Base-by-base conservation (phyloP, 2,888 invertebrate species). In the Leptinotarsa tumamoca region DNA sequence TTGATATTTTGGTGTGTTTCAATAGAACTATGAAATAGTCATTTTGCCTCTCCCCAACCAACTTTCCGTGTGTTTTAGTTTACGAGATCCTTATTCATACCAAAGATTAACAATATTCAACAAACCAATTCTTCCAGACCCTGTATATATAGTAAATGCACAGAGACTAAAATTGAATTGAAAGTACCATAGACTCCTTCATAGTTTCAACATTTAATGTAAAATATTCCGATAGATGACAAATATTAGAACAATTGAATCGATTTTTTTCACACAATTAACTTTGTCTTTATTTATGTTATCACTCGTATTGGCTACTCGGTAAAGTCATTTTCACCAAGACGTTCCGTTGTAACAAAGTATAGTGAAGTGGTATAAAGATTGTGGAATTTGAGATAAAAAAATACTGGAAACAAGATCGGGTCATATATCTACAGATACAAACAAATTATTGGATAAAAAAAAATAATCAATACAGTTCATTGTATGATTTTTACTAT, bases 161-260 rank as follows among this genome's bases (percentile, higher is more conserved):
- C 18, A 10, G 23, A 15, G 15, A 58, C 23, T 27, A 0, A 4
- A 10, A 58, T 23, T 58, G 4, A 13, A 21, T 23, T 15, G 4
- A 21, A 58, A 58, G 21, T 15, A 4, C 3, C 18, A 58, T 58
- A 21, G 23, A 14, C 14, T 23, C 13, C 21, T 58, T 15, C 23
- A 58, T 23, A 58, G 15, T 58, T 58, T 58, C 14, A 23, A 58
- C 52, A 52, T 52, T 52, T 52, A 52, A 52, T 52, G 52, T 58
- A 58, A 58, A 58, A 58, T 21, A 58, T 58, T 58, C 18, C 56
- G 56, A 58, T 58, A 23, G 58, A 58, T 58, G 58, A 58, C 58
- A 58, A 58, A 58, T 58, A 58, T 58, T 58, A 58, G 21, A 58
- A 58, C 58, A 58, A 58, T 58, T 58, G 58, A 58, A 58, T 58